Evolutionary conservation across 2,113 vertebrate genomes (phyloP), one percentile per base, ranked within the genome.

Genomic region (Lanius collurio): DNA sequence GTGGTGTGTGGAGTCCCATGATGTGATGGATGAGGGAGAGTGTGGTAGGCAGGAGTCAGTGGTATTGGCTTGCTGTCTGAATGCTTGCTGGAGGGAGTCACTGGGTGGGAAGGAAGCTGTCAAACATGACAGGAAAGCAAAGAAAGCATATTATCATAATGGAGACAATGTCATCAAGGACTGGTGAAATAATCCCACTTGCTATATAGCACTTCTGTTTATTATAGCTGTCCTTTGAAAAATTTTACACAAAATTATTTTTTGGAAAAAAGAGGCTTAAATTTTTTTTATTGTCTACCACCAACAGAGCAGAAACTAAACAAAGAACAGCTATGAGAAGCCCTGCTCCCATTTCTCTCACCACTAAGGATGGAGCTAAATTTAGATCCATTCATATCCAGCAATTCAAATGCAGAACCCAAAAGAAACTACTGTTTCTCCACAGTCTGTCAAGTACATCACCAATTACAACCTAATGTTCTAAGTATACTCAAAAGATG

Each of bases 11-110:
- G 98, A 22, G 98, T 97, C 35, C 99, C 99, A 4, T 99, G 99
- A 88, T 99, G 99, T 9, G 99, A 99, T 1, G 99, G 99, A 93
- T 99, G 99, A 52, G 99, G 99, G 60, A 99, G 98, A 21, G 99
- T 99, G 97, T 99, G 99, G 97, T 99, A 99, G 12, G 98, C 98
- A 56, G 99, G 99, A 39, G 99, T 98, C 96, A 99, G 98, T 1
- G 99, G 98, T 94, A 98, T 98, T 4, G 98, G 98, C 89, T 99
- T 98, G 92, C 98, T 99, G 93, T 99, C 99, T 11, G 98, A 98
- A 49, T 99, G 99, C 83, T 99, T 99, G 96, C 98, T 98, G 96
- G 99, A 99, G 15, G 99, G 99, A 13, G 99, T 99, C 84, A 99
- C 94, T 22, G 99, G 98, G 96, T 99, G 99, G 71, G 99, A 99